Base-by-base conservation (phyloP, 2,888 invertebrate species). In the Brachypalpus laphriformis region DNA sequence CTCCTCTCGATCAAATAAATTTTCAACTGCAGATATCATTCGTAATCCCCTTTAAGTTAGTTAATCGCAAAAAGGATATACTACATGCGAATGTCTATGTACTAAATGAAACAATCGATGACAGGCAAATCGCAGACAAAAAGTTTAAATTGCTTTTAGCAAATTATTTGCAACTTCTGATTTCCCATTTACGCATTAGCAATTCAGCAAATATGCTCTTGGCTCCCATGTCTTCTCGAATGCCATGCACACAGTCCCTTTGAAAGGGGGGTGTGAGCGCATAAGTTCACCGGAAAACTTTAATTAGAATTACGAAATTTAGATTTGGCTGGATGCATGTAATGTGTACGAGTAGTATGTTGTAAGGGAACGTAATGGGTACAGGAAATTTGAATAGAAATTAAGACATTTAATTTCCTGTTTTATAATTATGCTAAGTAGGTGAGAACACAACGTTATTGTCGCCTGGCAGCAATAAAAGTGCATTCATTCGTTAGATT, bases 341-440 rank as follows among this genome's bases (percentile, higher is more conserved):
- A 34, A 9, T 22, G 49, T 16, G 28, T n/a, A 37, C 42, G 31
- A 34, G 34, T 5, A 34, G 47, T 25, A 47, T 56, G 57, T 1
- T 28, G 18, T 28, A 11, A 0, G 11, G 8, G 28, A 11, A 20
- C 16, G 18, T 45, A 54, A 56, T 11, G 70, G 63, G 40, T 40
- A 42, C 76, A 71, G 82, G 77, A 82, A 82, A 82, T 82, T 82
- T 82, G 54, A 82, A 72, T 77, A 61, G 66, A 77, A 82, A 77
- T 82, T 51, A 83, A 83, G 80, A 70, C 83, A 80, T 83, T 80
- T 83, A 83, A 83, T 83, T 83, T 83, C 83, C 83, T 74, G 80
- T 57, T 80, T 78, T 74, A 74, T 68, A 78, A 83, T 80, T 83
- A 80, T 80, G 80, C 18, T 80, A 82, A 77, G 74, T 80, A 83